These are phyloP conservation scores for Gobius niger DNA, from an alignment of 2,113 vertebrate species.

Conservation along the genomic window DNA sequence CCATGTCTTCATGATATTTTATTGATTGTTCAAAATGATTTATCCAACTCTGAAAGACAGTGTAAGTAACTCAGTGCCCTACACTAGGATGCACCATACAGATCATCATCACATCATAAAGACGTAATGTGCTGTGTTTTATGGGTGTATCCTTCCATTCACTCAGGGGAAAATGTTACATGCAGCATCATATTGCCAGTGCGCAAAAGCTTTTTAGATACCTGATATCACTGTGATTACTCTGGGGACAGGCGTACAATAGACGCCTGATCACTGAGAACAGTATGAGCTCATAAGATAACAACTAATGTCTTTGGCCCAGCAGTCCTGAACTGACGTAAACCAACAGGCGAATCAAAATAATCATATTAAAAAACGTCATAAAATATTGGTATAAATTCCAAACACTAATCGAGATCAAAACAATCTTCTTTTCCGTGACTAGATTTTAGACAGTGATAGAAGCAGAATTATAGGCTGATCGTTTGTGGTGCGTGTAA, in stretches of 20 bases:
- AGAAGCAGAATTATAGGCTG: background rate
- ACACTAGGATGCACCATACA: background rate
- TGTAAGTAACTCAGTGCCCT: too few relatives aligned
- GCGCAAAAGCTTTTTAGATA: constrained; percentile 3
- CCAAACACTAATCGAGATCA: background rate
- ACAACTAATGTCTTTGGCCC: background rate
- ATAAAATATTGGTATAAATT: background rate
- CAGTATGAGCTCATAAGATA: constrained; percentile 3
- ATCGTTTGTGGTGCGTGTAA: too few relatives aligned
- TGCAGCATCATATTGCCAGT: constrained; percentile 3
- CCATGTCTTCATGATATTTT: too few relatives aligned
- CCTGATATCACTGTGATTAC: constrained; percentile 1
- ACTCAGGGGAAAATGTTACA: constrained; percentile 1
- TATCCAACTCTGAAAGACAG: too few relatives aligned
- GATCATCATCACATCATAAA: background rate
- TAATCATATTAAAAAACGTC: background rate
- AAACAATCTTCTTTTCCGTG: background rate
- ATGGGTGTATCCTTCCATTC: background rate
- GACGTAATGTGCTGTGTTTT: background rate
- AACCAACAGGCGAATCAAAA: background rate
- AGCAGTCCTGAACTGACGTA: background rate
- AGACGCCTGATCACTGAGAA: background rate
- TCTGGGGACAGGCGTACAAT: background rate
- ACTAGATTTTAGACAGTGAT: background rate
- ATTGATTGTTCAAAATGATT: too few relatives aligned